These are phyloP conservation scores for Idaea biselata DNA, from an alignment of 2,888 invertebrate species.

Conservation along the genomic window DNA sequence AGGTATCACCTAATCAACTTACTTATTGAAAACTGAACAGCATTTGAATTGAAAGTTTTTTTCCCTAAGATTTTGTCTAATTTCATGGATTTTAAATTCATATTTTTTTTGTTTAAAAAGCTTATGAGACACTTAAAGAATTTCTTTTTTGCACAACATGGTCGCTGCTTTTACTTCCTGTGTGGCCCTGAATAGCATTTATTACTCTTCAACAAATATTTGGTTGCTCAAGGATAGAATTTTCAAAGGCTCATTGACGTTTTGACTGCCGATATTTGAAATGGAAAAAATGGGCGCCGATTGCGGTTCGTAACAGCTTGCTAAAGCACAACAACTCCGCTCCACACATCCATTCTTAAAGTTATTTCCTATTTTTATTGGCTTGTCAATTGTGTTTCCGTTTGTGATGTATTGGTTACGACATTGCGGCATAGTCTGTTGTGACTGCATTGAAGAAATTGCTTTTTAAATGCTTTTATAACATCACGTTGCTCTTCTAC, in stretches of 20 bases:
- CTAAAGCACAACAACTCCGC: conserved; percentile 23
- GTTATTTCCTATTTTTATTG: conserved; percentile 57
- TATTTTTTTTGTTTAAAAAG: neutral
- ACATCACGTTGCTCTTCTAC: conserved; percentile 4
- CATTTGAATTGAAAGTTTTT: neutral
- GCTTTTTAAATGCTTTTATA: conserved; percentile 14
- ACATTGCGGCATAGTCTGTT: conserved; percentile 47
- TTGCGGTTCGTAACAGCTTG: conserved; percentile 26
- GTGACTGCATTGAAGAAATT: conserved; percentile 52
- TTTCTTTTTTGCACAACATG: conserved; percentile 53
- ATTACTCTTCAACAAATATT: conserved; percentile 68
- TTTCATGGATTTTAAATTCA: neutral
- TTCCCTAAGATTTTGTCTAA: neutral
- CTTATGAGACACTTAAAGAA: neutral
- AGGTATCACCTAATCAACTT: too few relatives aligned
- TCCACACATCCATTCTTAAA: conserved; percentile 50
- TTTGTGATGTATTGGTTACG: conserved; percentile 70
- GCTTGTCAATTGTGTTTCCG: conserved; percentile 63
- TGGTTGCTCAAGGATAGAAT: conserved; percentile 66
- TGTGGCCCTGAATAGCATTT: conserved; percentile 71
- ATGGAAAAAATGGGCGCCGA: conserved; percentile 61
- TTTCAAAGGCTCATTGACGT: conserved; percentile 70
- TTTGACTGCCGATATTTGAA: conserved; percentile 57
- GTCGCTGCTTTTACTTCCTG: conserved; percentile 53
- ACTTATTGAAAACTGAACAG: too few relatives aligned